Base-by-base conservation (phyloP, 2,888 invertebrate species). In the Andrena praecox region DNA sequence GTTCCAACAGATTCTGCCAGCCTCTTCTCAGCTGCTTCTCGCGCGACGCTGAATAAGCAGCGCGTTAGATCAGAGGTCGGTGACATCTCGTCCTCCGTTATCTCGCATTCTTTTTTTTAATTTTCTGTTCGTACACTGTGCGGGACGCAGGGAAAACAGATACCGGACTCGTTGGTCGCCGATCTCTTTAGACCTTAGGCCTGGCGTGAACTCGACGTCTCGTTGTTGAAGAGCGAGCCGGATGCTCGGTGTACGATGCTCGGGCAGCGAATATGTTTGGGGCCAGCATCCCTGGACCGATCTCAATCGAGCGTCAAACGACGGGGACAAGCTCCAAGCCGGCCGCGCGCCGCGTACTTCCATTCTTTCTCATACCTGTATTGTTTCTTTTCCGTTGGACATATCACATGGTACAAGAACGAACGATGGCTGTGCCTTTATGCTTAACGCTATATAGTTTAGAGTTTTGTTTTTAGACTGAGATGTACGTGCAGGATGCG, bases 351-450 rank as follows among this genome's bases (percentile, higher is more conserved):
- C n/a, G 48, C 16, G 7, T 27, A 71, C 52, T 63, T 42, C 20
- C n/a, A 73, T 63, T 50, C 24, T 66, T 78, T 63, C 8, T 42
- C 24, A 66, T 31, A 66, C 31, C 52, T 29, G 74, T 42, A 60
- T 64, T 66, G 27, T 64, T 79, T 77, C 10, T 69, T 70, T 86
- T 72, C 24, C 24, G 50, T 86, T 64, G 8, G 24, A 64, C 68
- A 66, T 64, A 63, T 73, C 73, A 72, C 35, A 72, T 63, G 70
- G 24, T 59, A 52, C 66, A 73, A 66, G 77, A 33, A 74, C 60
- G 72, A 85, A 85, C 73, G 77, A 85, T 82, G 84, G 84, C 84
- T 84, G 85, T 84, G 84, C 85, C 77, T 85, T 77, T 80, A 72
- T 73, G 73, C 84, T 84, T 77, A 80, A 60, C 67, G 31, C 60